These are phyloP conservation scores for Speoplatyrhinus poulsoni DNA, from an alignment of 2,113 vertebrate genomes.

Conservation along the genomic window DNA sequence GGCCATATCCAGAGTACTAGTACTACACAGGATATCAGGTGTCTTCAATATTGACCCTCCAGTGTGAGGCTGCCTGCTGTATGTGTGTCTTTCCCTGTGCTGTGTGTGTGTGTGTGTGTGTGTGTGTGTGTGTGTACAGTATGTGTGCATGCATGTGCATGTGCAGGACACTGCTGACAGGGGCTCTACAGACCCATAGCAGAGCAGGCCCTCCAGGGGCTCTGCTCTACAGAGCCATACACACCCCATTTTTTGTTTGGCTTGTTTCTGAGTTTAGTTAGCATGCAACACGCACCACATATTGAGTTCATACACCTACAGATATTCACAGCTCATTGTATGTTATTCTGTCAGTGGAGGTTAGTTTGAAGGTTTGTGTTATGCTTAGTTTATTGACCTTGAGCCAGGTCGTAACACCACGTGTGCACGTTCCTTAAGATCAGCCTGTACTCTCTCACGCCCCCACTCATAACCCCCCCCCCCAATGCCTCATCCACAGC, in stretches of 20 bases:
- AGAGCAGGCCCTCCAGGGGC: conserved; percentile 9
- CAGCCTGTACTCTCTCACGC: background rate
- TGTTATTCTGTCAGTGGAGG: too few species aligned
- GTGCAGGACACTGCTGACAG: too few species aligned
- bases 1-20: too few species aligned
- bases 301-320: too few species aligned
- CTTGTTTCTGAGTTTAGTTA: too few species aligned
- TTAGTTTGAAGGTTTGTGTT: too few species aligned
- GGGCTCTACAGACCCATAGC: conserved; percentile 19
- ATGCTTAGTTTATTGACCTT: too few species aligned
- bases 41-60: background rate
- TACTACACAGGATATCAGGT: background rate
- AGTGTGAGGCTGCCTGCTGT: background rate
- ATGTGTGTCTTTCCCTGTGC: background rate
- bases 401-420: background rate
- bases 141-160: background rate
- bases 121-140: background rate
- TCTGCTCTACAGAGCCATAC: conserved; percentile 22
- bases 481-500: too few species aligned
- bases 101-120: conserved; percentile 1
- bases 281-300: too few species aligned
- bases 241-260: background rate
- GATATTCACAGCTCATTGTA: too few species aligned
- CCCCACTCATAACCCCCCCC: background rate
- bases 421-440: background rate